Conservation (phyloP, 2,113 vertebrate genomes). For the Australoheros scitulus region DNA sequence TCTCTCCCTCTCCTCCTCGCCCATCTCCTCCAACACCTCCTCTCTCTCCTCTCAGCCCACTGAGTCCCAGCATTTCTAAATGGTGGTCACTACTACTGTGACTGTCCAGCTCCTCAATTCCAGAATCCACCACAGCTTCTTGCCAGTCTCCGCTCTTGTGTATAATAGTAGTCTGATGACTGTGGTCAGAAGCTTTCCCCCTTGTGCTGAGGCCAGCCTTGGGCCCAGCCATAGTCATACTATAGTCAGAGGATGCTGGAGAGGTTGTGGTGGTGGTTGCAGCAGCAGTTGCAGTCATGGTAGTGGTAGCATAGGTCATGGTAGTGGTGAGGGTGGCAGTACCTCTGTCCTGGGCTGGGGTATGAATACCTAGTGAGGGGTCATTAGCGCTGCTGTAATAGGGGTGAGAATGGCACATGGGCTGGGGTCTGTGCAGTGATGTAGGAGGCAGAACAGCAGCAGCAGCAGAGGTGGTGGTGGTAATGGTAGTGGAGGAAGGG, state of each 20-base stretch:
- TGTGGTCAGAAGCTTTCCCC: constrained; percentile 49
- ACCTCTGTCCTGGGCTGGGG: constrained; percentile 71
- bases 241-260: constrained; percentile 67
- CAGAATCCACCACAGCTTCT: constrained; percentile 87
- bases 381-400: constrained; percentile 66
- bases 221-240: constrained; percentile 34
- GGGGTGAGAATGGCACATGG: constrained; percentile 74
- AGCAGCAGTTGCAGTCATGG: constrained; percentile 72
- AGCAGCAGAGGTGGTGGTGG: constrained; percentile 41
- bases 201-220: constrained; percentile 27
- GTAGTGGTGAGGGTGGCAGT: constrained; percentile 72
- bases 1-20: constrained; percentile 53
- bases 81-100: constrained; percentile 91
- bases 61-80: constrained; percentile 83
- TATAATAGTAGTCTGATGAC: constrained; percentile 35
- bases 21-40: constrained; percentile 50
- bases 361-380: constrained; percentile 35
- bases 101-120: constrained; percentile 91
- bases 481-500: constrained; percentile 49
- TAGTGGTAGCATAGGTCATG: constrained; percentile 75
- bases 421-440: constrained; percentile 77
- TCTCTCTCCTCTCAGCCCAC: constrained; percentile 66
- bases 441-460: constrained; percentile 45
- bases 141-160: constrained; percentile 78
- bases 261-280: constrained; percentile 69